Base-by-base conservation (phyloP, 92 coral and sea anemone genomes). In the Pocillopora grandis region DNA sequence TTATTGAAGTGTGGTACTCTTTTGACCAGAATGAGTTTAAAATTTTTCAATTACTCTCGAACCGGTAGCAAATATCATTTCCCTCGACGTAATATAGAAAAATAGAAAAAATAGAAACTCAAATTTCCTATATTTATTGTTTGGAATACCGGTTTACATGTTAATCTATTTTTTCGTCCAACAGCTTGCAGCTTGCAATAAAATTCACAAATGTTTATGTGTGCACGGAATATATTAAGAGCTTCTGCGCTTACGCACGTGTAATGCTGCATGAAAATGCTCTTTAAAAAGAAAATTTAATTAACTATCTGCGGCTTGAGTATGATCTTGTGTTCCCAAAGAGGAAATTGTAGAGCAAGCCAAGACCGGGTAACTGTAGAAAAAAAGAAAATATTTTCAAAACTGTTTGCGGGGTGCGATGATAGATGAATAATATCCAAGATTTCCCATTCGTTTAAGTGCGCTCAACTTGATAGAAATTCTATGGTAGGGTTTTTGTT, bases 1-100 rank as follows among this genome's bases (percentile, higher is more conserved):
- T 42, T 9, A 18, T 20, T 80, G 58, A 16, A 23, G 77, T 15
- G 23, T 19, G 10, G 5, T 10, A 64, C 16, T 12, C 17, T 10
- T 12, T 10, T 71, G 69, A 56, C 13, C 21, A 5, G 60, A 42
- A 42, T 58, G 36, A 23, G 77, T 71, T 19, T 71, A 70, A 81
- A 58, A 70, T 81, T 71, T n/a, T 81, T 21, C 20, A 58, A 57
- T 71, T 37, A 81, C 49, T 81, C 71, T 27, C 58, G 71, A 81
- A 81, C 70, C n/a, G 71, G 52, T 37, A 58, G 74, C 23, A 35
- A 37, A 58, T 70, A 20, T 59, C 11, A 27, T 60, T 79, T 59
- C n/a, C 61, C n/a, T 48, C 68, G 31, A 58, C 64, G 15, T 16
- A 81, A 81, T 81, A 70, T 58, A 59, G 23, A 7, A 58, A 61